Base-by-base conservation (phyloP, 92 coral and sea anemone genomes). In the Palythoa grandis region DNA sequence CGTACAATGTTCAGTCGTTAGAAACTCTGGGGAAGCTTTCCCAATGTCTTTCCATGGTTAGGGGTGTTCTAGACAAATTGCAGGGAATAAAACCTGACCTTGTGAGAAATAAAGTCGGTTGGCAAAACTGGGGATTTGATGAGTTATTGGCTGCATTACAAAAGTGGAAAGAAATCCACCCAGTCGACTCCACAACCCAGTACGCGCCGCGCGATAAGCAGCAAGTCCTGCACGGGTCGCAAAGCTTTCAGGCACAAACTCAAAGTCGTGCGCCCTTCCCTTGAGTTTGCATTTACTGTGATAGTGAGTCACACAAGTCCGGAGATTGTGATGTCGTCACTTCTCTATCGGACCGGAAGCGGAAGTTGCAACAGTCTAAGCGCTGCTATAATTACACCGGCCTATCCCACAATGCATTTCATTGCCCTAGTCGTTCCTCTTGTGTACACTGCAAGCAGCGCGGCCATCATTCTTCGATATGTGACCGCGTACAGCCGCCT, bases 81-180 rank as follows among this genome's bases (percentile, higher is more conserved):
- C 86, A 88, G 47, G 92, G 89, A 80, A 91, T 88, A 37, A 91
- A 91, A 83, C 79, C 86, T 15, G 94, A 91, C 54, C 69, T 91
- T 48, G 92, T 86, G 1, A 77, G 87, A 43, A 85, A 86, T 38
- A 85, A 88, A 61, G 76, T 78, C 39, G 85, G 78, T 22, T 90
- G 93, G 92, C 88, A 93, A 78, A 47, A 75, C 22, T 91, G 92
- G 94, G 88, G 87, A 11, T 91, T 93, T 63, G 20, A 84, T 19
- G 43, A 91, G 61, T 85, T 88, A 25, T 52, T 82, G 72, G n/a
- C 39, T 10, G 92, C 93, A 72, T 71, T 93, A 22, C 40, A 77
- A 66, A 82, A 77, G 65, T 93, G 95, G 92, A 93, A 39, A 50
- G 90, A 83, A 37, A 92, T 83, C 17, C 86, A 89, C 71, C 88